Base-by-base conservation (phyloP, 1,140 invertebrate species). In the Popillia japonica region DNA sequence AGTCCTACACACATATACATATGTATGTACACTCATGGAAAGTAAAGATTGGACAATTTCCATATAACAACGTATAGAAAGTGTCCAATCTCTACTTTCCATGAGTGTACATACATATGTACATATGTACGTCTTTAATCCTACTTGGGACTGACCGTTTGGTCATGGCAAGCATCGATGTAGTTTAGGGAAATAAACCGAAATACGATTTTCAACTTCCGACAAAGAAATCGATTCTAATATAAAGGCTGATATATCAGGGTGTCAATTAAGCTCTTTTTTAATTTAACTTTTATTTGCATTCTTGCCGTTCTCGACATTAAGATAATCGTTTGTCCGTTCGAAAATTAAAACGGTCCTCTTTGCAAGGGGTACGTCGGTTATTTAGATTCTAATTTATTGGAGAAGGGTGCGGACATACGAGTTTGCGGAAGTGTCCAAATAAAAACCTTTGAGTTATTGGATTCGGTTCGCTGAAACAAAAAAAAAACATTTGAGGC, bases 261-360 rank as follows among this genome's bases (percentile, higher is more conserved):
- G 11, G 27, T 68, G 61, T 68, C 61, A 68, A 68, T 68, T 68
- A 68, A 68, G 27, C 61, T 34, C 61, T 23, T 68, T 68, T 68
- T 68, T 68, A 68, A 68, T 68, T 68, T 68, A 68, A 68, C 61
- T 9, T 68, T 68, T 68, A 68, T 68, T 68, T 68, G 61, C 61
- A 68, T 68, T 23, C 22, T 68, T 68, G 20, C 61, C 27, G 61
- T 34, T 68, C 61, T 68, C 9, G 22, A 34, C 61, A 27, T 68
- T 68, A 68, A 68, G 61, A 34, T 68, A 68, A 68, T 68, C 61
- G 61, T 68, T 68, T 23, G 14, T 22, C 27, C 61, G 61, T 68
- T 68, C 20, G 22, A 68, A 68, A 68, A 68, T 68, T 68, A 68
- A 68, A 68, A 68, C 61, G 61, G 22, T 23, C 61, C 22, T 68